These are phyloP conservation scores for Drosophila eohydei DNA, from an alignment of 2,888 invertebrate genomes.

Conservation along the genomic window DNA sequence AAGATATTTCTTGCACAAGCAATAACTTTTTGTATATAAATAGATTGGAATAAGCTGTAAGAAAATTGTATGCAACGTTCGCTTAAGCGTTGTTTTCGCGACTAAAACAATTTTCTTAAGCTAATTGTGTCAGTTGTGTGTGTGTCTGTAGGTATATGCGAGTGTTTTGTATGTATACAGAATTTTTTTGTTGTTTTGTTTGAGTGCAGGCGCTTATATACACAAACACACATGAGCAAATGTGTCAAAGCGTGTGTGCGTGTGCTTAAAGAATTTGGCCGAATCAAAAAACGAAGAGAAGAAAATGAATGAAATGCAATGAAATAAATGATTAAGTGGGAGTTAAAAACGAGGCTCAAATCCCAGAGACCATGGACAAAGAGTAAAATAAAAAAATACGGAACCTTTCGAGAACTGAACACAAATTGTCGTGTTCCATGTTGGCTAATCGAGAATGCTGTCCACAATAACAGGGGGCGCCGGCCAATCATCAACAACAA, in stretches of 20 bases:
- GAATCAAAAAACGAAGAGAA: not conserved
- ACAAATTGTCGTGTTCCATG: constrained; percentile 28
- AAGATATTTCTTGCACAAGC: not conserved
- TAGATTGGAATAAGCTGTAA: not conserved
- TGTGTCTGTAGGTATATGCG: constrained; percentile 1
- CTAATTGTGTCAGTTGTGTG: constrained; percentile 36
- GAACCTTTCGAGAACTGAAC: not conserved
- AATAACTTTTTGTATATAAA: not conserved
- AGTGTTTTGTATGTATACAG: constrained; percentile 57
- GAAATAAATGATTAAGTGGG: not conserved
- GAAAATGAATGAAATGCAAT: not conserved
- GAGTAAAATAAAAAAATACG: not conserved
- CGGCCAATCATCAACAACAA: constrained; percentile 44
- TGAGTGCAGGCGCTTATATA: constrained; percentile 39
- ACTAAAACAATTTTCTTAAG: constrained; percentile 12
- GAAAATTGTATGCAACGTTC: not conserved
- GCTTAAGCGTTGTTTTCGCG: not conserved
- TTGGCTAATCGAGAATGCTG: constrained; percentile 54
- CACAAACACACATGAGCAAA: constrained; percentile 15
- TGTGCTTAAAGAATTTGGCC: constrained; percentile 2
- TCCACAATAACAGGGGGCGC: constrained; percentile 56
- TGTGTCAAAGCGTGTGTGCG: not conserved
- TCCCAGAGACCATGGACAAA: constrained; percentile 1
- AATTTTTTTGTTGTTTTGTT: constrained; percentile 58
- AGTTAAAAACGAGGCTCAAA: not conserved